phyloP scores from a whole-genome alignment of 2,888 invertebrate species.

The Chromoteleia sp. region DNA sequence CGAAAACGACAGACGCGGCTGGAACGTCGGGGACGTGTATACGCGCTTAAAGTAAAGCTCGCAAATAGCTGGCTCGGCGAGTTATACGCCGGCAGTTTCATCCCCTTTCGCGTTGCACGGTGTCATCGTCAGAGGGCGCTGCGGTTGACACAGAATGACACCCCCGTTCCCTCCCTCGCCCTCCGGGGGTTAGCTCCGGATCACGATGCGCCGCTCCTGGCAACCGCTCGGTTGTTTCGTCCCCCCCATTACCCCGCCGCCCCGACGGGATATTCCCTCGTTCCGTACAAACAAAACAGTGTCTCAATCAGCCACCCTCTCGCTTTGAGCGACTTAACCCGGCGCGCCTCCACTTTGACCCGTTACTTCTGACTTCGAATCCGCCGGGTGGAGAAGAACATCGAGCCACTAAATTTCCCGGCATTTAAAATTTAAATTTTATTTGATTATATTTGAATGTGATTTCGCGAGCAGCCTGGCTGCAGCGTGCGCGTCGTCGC shows the following conservation, averaged over 20 bases:
- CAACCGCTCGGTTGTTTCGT: slow-evolving; percentile 58
- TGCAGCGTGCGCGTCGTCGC: slow-evolving; percentile 32
- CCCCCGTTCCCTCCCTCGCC: slow-evolving; percentile 71
- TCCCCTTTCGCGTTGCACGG: slow-evolving; percentile 83
- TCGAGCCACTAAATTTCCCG: slow-evolving; percentile 77
- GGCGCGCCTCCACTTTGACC: slow-evolving; percentile 78
- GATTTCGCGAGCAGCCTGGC: slow-evolving; percentile 75
- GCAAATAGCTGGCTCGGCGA: slow-evolving; percentile 77
- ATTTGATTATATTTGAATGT: slow-evolving; percentile 85
- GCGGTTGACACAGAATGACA: slow-evolving; percentile 84
- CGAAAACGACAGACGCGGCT: slow-evolving; percentile 45
- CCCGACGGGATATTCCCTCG: slow-evolving; percentile 63
- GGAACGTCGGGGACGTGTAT: slow-evolving; percentile 54
- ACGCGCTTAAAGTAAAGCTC: slow-evolving; percentile 74
- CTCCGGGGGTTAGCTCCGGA: slow-evolving; percentile 54
- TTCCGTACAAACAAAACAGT: slow-evolving; percentile 81
- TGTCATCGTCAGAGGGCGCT: slow-evolving; percentile 85
- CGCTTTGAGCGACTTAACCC: slow-evolving; percentile 73
- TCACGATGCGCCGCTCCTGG: slow-evolving; percentile 62
- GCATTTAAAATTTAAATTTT: slow-evolving; percentile 85
- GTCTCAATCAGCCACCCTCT: slow-evolving; percentile 83
- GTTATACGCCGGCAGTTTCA: slow-evolving; percentile 80
- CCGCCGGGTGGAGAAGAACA: slow-evolving; percentile 71
- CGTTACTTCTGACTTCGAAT: slow-evolving; percentile 80
- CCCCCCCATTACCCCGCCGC: slow-evolving; percentile 13